Evolutionary conservation across 2,888 invertebrate genomes (phyloP).

Genomic region (Gymnocheta viridis): DNA sequence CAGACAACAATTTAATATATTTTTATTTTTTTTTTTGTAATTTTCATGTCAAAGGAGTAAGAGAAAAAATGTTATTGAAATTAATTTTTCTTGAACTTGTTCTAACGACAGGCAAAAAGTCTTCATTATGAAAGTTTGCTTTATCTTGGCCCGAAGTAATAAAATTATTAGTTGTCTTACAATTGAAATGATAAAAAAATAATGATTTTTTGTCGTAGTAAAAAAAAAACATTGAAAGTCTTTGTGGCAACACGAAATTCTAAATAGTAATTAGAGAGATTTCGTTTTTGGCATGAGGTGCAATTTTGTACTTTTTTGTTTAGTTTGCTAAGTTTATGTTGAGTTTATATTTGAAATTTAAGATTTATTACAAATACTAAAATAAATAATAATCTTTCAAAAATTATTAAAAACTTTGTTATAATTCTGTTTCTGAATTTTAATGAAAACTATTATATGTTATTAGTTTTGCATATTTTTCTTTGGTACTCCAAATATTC

Average conservation of each 20-base stretch:
- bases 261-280: slow-evolving; percentile 26
- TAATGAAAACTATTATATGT: too few relatives aligned
- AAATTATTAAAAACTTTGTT: too few relatives aligned
- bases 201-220: not conserved
- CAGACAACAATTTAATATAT: slow-evolving; percentile 26
- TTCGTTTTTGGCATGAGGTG: not conserved
- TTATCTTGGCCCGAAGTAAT: slow-evolving; percentile 64
- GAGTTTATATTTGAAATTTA: not conserved
- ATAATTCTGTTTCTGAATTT: too few relatives aligned
- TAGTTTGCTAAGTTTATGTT: not conserved
- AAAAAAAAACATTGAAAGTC: slow-evolving; percentile 15
- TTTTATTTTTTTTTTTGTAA: slow-evolving; percentile 2
- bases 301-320: not conserved
- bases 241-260: slow-evolving; percentile 35
- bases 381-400: too few relatives aligned
- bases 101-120: not conserved
- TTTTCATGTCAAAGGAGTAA: slow-evolving; percentile 11
- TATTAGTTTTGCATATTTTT: too few relatives aligned
- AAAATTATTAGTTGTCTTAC: slow-evolving; percentile 63
- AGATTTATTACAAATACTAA: not conserved
- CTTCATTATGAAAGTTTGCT: slow-evolving; percentile 63
- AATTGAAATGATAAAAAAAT: slow-evolving; percentile 25
- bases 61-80: slow-evolving; percentile 49
- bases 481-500: too few relatives aligned
- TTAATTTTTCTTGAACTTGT: slow-evolving; percentile 63